Evolutionary conservation across 2,888 invertebrate genomes (phyloP), one percentile per base, ranked within the genome.

Genomic region (Hipparchia sbordonii): DNA sequence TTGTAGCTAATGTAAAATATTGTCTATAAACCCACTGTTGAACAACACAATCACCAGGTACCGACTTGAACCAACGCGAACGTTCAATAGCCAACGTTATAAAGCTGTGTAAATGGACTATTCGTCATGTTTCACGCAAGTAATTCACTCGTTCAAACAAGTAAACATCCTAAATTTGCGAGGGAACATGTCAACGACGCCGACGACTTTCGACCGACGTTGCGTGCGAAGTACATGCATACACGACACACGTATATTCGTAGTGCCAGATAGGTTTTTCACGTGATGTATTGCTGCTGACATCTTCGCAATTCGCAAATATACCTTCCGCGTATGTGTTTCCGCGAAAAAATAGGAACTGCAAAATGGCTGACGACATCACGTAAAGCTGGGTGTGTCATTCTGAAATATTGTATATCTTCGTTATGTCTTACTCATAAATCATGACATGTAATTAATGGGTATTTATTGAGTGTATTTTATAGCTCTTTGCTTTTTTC

Each of bases 151-250:
- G 68, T 73, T 73, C 77, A 73, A 77, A 77, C 75, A 77, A 74
- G 70, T 79, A 84, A 87, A 85, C 84, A 84, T 81, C 73, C 79
- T 74, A 82, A 88, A 85, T 86, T 84, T 86, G 81, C 81, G 77
- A 80, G 78, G 80, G 81, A 80, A 84, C 82, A 83, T 83, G 82
- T 82, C 80, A 78, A 81, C 81, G 45, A n/a, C 4, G 66, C 54
- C 52, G 77, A 84, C 75, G 79, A 80, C 78, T 79, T 81, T 80
- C 79, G 77, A 77, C 72, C 76, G 73, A 71, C 79, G 73, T 79
- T 72, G 77, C 77, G 75, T 77, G 77, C 76, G 46, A 57, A 48
- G 39, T 39, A 54, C 45, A 69, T 54, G 51, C 68, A 33, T 13
- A 52, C 23, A 23, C 51, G 63, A 46, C 46, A 6, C 46, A 6